Conservation (phyloP, 2,113 vertebrate genomes). For the Dicrurus megarhynchus region DNA sequence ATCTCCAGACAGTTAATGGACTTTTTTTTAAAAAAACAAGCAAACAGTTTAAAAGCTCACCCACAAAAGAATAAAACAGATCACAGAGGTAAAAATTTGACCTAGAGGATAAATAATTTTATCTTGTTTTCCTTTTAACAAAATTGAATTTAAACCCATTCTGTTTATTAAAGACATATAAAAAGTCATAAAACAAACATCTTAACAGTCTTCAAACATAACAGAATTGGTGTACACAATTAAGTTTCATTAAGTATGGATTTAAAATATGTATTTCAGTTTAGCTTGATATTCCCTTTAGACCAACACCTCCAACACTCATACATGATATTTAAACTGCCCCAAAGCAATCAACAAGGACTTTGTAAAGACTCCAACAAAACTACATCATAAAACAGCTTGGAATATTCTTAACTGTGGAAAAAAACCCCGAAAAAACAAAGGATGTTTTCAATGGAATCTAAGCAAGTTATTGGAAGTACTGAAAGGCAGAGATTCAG, state of each 20-base stretch:
- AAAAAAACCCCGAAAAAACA: background rate
- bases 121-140: background rate
- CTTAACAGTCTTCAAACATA: conserved; percentile 46
- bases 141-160: conserved; percentile 43
- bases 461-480: conserved; percentile 43
- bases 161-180: conserved; percentile 63
- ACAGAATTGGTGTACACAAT: conserved; percentile 50
- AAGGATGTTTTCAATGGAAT: conserved; percentile 20
- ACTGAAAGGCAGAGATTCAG: conserved; percentile 44
- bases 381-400: background rate
- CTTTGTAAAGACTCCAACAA: background rate
- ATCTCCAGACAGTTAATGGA: background rate
- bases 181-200: conserved; percentile 36
- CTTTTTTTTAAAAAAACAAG: background rate
- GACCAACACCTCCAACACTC: conserved; percentile 44
- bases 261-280: conserved; percentile 49
- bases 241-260: conserved; percentile 53
- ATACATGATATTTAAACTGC: background rate
- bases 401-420: conserved; percentile 25
- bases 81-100: conserved; percentile 22
- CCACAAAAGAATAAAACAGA: conserved; percentile 8
- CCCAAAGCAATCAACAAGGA: conserved; percentile 37
- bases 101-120: background rate
- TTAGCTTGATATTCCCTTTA: conserved; percentile 60
- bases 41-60: background rate